A percentile compares a stretch with the other conserved stretches of the same genome.
Evolutionary conservation across 2,113 vertebrate species (phyloP).

Genomic region (Miniopterus natalensis): DNA sequence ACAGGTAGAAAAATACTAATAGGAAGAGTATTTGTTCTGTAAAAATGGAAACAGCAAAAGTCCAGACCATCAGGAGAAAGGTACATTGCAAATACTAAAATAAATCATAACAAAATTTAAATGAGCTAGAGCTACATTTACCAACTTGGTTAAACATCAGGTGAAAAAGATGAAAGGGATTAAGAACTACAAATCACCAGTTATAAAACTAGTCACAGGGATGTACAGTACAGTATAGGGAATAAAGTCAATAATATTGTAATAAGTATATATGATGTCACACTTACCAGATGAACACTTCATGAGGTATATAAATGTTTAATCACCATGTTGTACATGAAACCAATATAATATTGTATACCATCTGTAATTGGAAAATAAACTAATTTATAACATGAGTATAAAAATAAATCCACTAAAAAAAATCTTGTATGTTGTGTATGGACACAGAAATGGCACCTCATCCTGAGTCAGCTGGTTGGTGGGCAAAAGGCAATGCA

Average conservation of each 20-base stretch:
- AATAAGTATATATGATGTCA: background rate
- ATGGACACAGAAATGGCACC: background rate
- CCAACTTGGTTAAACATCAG: background rate
- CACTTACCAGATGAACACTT: background rate
- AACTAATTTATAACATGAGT: background rate
- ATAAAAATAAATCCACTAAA: background rate
- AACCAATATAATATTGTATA: background rate
- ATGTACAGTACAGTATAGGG: background rate
- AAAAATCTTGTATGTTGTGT: background rate
- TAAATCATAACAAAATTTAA: background rate
- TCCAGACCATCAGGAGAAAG: background rate
- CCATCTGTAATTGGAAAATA: background rate
- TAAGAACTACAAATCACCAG: background rate
- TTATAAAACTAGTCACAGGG: background rate
- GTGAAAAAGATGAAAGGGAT: background rate
- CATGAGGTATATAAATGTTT: background rate
- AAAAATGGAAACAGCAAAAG: background rate
- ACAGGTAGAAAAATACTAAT: background rate
- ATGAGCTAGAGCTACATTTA: background rate
- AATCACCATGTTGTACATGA: background rate
- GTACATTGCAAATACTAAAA: background rate
- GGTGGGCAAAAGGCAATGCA: slow-evolving; percentile 22
- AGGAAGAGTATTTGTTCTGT: background rate
- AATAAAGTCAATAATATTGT: background rate
- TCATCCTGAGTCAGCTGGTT: background rate